Percentiles rank a stretch among this genome's conserved stretches.
These are phyloP conservation scores for Gallinago stenura DNA, from an alignment of 2,797 vertebrate genomes.

Conservation along the genomic window DNA sequence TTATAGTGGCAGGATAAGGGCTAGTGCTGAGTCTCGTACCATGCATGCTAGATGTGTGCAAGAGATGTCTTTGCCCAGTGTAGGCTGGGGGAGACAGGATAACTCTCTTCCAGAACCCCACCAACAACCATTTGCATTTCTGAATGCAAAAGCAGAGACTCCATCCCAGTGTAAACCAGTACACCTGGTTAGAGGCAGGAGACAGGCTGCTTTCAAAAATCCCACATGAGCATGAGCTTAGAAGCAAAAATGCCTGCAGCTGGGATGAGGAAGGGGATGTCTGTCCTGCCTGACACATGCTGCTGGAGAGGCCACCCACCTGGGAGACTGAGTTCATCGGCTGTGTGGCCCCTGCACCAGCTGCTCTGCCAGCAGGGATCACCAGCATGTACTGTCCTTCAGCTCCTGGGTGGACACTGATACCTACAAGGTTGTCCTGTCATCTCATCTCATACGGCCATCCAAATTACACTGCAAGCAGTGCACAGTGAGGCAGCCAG, in stretches of 20 bases:
- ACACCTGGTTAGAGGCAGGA: not conserved
- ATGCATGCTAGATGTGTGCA: not conserved
- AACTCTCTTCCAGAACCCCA: not conserved
- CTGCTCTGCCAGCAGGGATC: not conserved
- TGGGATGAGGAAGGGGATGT: not conserved
- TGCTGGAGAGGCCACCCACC: not conserved
- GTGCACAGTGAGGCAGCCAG: not conserved
- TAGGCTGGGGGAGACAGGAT: not conserved
- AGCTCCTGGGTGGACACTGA: accelerated
- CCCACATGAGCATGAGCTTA: accelerated
- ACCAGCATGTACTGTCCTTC: not conserved
- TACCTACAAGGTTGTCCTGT: not conserved
- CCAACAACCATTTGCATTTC: not conserved
- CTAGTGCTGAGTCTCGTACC: not conserved
- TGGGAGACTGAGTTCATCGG: not conserved
- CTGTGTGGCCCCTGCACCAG: accelerated
- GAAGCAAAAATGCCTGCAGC: not conserved
- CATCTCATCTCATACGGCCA: not conserved
- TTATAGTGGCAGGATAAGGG: not conserved
- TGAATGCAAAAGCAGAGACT: not conserved
- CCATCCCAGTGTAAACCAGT: not conserved
- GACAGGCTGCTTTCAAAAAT: not conserved
- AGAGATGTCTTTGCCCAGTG: not conserved
- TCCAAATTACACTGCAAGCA: not conserved
- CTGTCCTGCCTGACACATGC: accelerated